phyloP scores from a whole-genome alignment of 2,113 vertebrate genomes.

The Apus apus region DNA sequence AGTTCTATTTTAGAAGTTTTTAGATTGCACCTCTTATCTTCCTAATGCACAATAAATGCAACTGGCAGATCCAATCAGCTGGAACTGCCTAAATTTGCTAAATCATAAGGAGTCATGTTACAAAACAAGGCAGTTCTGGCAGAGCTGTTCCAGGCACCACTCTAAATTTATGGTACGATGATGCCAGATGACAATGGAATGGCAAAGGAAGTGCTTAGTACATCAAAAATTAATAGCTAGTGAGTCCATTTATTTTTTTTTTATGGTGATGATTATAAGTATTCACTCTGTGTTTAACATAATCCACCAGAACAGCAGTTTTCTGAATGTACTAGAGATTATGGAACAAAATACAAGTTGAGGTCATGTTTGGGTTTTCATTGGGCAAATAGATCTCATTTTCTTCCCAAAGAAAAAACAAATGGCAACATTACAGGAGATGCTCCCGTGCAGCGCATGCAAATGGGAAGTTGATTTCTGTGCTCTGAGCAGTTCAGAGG shows the following conservation, averaged over 20 bases:
- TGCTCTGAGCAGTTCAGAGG: not conserved
- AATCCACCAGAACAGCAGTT: not conserved
- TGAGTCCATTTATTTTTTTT: not conserved
- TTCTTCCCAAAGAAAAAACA: not conserved
- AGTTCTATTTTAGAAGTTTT: not conserved
- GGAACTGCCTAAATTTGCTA: slow-evolving; percentile 12
- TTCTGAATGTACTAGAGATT: not conserved
- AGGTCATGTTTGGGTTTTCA: not conserved
- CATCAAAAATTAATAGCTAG: slow-evolving; percentile 51
- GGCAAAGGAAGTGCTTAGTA: slow-evolving; percentile 25
- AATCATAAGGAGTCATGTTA: not conserved
- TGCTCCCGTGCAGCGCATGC: fast-evolving
- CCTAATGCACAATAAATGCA: not conserved
- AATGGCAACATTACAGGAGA: not conserved
- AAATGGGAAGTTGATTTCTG: not conserved
- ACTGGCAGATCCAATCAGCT: not conserved
- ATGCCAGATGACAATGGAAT: slow-evolving; percentile 35
- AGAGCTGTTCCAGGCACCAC: not conserved
- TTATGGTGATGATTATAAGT: not conserved
- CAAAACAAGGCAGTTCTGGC: not conserved
- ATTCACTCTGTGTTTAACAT: not conserved
- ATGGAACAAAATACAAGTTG: not conserved
- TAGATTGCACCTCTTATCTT: not conserved
- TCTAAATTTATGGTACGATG: slow-evolving; percentile 1
- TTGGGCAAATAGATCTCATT: slow-evolving; percentile 12